Evolutionary conservation across 2,113 vertebrate species (phyloP).

Genomic region (Shinisaurus crocodilurus): DNA sequence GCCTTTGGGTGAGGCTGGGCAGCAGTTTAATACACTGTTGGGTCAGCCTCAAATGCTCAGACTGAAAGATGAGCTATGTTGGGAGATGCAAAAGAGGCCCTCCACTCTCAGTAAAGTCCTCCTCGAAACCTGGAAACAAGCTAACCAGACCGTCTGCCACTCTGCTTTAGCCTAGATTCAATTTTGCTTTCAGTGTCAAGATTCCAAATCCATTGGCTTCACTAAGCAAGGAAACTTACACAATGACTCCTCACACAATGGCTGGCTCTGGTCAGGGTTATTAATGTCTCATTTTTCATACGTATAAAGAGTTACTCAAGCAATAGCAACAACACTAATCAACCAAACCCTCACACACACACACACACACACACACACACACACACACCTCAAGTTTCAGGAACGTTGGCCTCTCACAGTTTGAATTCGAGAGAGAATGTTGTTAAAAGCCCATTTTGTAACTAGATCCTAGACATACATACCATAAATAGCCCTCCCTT

Average conservation of each 20-base stretch:
- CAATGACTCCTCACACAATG: background rate
- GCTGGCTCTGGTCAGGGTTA: conserved; percentile 40
- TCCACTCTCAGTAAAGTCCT: background rate
- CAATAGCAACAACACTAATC: conserved; percentile 13
- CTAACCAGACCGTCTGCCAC: background rate
- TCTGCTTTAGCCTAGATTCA: fast-evolving
- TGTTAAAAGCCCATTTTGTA: conserved; percentile 73
- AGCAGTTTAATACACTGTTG: conserved; percentile 27
- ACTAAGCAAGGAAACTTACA: background rate
- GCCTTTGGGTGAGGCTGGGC: conserved; percentile 54
- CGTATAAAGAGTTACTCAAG: conserved; percentile 29
- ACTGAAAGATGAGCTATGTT: background rate
- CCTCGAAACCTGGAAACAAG: background rate
- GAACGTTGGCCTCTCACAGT: conserved; percentile 58
- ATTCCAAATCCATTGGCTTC: fast-evolving
- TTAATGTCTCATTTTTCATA: conserved; percentile 61
- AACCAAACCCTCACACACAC: too few species aligned
- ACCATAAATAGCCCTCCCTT: conserved; percentile 63
- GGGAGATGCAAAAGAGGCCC: background rate
- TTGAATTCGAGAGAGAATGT: conserved; percentile 52
- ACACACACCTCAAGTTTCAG: too few species aligned
- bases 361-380: too few species aligned
- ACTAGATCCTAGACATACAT: conserved; percentile 66
- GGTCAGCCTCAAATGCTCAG: conserved; percentile 51
- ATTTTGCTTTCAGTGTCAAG: background rate